phyloP scores from a whole-genome alignment of 2,113 vertebrate genomes.

The Chionomys nivalis region DNA sequence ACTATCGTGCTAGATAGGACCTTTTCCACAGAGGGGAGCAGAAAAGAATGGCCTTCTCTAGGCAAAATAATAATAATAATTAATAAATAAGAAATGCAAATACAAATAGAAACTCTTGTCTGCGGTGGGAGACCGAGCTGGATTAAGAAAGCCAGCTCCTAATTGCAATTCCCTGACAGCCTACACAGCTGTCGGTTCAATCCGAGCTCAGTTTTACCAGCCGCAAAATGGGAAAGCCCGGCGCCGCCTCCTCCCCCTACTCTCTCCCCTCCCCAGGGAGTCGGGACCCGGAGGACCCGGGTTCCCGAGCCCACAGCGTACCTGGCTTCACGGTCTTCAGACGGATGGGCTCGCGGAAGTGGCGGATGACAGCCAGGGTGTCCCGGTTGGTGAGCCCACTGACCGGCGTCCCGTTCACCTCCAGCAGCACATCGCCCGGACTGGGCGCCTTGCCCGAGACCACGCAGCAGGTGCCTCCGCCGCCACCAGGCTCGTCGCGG shows the following conservation, averaged over 20 bases:
- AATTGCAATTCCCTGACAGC: not conserved
- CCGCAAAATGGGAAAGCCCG: slow-evolving; percentile 50
- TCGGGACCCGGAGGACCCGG: not conserved
- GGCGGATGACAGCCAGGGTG: slow-evolving; percentile 94
- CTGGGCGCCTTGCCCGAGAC: slow-evolving; percentile 90
- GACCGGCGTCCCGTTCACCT: slow-evolving; percentile 97
- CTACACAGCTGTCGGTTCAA: not conserved
- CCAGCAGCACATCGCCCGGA: slow-evolving; percentile 94
- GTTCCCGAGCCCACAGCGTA: slow-evolving; percentile 66
- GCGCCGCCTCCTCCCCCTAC: not conserved
- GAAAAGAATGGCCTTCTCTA: not conserved
- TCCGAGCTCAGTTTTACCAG: slow-evolving; percentile 55
- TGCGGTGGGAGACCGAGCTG: not conserved
- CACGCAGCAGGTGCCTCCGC: slow-evolving; percentile 86
- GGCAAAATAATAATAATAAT: not conserved
- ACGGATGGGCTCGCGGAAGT: slow-evolving; percentile 95
- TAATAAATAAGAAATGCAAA: no score
- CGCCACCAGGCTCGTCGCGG: slow-evolving; percentile 81
- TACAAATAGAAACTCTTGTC: slow-evolving; percentile 38
- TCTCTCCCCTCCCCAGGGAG: not conserved
- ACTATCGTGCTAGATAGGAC: not conserved
- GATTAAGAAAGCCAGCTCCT: not conserved
- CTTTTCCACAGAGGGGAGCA: slow-evolving; percentile 4
- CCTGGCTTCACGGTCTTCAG: slow-evolving; percentile 96
- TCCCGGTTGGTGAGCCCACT: slow-evolving; percentile 97